These are phyloP conservation scores for Gymnogyps californianus DNA, from an alignment of 2,113 vertebrate species.

Conservation along the genomic window DNA sequence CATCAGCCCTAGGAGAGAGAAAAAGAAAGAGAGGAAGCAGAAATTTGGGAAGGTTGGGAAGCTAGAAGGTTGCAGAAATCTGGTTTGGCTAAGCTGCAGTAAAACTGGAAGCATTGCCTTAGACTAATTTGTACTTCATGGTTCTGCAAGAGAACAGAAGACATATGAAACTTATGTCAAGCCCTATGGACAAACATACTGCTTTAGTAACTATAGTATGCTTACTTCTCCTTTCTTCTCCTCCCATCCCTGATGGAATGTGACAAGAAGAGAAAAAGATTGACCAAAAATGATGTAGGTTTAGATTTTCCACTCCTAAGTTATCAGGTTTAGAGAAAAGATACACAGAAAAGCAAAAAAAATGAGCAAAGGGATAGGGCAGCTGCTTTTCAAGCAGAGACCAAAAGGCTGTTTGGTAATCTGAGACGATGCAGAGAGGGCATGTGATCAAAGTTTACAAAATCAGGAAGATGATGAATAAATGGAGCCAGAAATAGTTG, in stretches of 20 bases:
- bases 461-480: background rate
- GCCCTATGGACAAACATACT: background rate
- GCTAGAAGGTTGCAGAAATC: background rate
- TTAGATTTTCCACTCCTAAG: background rate
- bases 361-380: background rate
- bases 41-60: background rate
- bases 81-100: background rate
- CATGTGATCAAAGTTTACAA: background rate
- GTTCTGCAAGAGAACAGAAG: background rate
- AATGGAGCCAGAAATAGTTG: background rate
- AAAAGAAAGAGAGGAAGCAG: background rate
- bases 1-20: background rate
- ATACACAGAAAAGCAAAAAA: background rate
- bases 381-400: background rate
- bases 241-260: background rate
- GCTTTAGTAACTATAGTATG: background rate
- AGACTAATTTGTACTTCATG: background rate
- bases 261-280: background rate
- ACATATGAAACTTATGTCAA: background rate
- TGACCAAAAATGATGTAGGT: background rate
- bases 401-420: background rate
- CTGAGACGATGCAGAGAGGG: background rate
- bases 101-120: background rate
- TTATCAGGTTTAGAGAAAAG: background rate
- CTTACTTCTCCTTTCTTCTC: background rate